Conservation (phyloP, 1,140 invertebrate species). For the Hypsibius dujardini region DNA sequence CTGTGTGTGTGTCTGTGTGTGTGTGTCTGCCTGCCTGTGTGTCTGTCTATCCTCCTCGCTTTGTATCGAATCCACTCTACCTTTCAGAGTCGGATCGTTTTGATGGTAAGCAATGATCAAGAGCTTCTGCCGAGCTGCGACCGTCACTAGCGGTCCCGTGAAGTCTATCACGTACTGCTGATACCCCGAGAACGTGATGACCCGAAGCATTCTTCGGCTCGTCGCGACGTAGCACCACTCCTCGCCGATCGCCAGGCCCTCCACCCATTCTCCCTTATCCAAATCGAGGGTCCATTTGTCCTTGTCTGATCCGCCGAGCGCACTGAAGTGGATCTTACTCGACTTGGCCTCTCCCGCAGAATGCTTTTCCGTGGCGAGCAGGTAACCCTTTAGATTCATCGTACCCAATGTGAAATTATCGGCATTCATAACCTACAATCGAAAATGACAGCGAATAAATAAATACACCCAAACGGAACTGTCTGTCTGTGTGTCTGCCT, state of each 20-base stretch:
- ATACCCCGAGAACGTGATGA: slow-evolving; percentile 66
- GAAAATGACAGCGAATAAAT: too few relatives aligned
- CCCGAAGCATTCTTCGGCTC: slow-evolving; percentile 47
- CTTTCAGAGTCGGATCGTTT: slow-evolving; percentile 24
- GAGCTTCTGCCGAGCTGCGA: slow-evolving; percentile 48
- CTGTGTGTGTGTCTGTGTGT: background rate
- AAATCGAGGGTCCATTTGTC: background rate
- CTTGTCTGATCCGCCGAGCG: background rate
- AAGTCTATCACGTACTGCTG: slow-evolving; percentile 59
- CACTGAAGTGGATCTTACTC: slow-evolving; percentile 25
- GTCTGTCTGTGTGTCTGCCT: too few relatives aligned
- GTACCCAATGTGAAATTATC: slow-evolving; percentile 20
- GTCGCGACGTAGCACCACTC: slow-evolving; percentile 61
- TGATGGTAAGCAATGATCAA: slow-evolving; percentile 59
- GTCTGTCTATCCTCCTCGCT: too few relatives aligned
- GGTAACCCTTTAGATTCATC: slow-evolving; percentile 12
- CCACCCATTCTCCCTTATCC: slow-evolving; percentile 16
- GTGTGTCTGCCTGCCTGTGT: slow-evolving; percentile 27
- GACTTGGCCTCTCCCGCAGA: slow-evolving; percentile 17
- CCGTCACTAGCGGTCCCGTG: slow-evolving; percentile 49
- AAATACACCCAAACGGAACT: background rate
- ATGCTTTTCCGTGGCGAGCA: slow-evolving; percentile 19
- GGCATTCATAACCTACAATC: slow-evolving; percentile 21
- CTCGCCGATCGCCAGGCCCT: slow-evolving; percentile 49
- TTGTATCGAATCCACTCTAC: too few relatives aligned